Percentiles rank a stretch among this genome's conserved stretches.
Evolutionary conservation across 2,888 invertebrate species (phyloP).

Genomic region (Megalurothrips usitatus): DNA sequence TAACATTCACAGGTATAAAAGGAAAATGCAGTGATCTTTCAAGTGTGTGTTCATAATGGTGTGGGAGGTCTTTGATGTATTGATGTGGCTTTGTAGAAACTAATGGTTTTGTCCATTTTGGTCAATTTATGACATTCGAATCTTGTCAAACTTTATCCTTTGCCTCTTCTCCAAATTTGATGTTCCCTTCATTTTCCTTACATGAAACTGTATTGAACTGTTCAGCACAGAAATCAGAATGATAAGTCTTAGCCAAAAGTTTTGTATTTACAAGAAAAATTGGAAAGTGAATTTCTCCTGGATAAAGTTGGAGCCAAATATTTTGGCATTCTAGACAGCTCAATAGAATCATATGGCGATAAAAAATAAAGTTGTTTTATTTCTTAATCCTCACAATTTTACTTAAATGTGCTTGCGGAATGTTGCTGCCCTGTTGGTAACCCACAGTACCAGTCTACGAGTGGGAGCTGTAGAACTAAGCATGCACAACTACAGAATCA

Average conservation of each 20-base stretch:
- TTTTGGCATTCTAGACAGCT: constrained; percentile 17
- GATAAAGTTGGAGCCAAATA: constrained; percentile 25
- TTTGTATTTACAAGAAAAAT: constrained; percentile 43
- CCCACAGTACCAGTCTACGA: no score
- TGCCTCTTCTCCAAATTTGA: constrained; percentile 43
- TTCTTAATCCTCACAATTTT: background rate
- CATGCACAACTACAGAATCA: background rate
- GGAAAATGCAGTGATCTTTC: background rate
- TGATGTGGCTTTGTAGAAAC: constrained; percentile 24
- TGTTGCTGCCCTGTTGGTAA: background rate
- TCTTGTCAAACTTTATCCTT: constrained; percentile 60
- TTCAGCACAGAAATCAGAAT: constrained; percentile 9
- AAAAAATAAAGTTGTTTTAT: constrained; percentile 27
- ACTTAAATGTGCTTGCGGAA: background rate
- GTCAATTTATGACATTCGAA: constrained; percentile 54
- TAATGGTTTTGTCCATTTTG: constrained; percentile 4
- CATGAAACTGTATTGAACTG: constrained; percentile 20
- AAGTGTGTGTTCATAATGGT: background rate
- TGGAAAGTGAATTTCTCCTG: constrained; percentile 31
- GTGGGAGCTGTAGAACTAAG: background rate
- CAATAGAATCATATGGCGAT: constrained; percentile 24
- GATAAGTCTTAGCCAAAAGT: background rate
- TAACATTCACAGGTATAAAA: background rate
- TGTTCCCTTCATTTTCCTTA: constrained; percentile 11
- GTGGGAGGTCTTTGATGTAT: constrained; percentile 14